These are phyloP conservation scores for Agrochola litura DNA, from an alignment of 2,888 invertebrate genomes.

Conservation along the genomic window DNA sequence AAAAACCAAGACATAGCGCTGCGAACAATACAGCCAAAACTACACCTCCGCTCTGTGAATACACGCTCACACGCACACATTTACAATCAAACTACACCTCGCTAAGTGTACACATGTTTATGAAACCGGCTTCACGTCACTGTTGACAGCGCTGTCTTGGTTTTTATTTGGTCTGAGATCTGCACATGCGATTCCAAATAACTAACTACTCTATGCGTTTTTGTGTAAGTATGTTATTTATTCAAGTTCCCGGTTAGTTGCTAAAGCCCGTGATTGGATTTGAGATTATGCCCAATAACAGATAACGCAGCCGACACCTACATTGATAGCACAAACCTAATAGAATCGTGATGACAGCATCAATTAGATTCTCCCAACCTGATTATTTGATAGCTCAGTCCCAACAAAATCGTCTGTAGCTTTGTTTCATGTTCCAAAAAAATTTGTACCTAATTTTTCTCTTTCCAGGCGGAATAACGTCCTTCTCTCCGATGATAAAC, in stretches of 20 bases:
- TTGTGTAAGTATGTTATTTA: background rate
- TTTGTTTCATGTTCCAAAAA: background rate
- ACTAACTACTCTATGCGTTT: background rate
- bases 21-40: too few relatives aligned
- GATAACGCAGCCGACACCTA: constrained; percentile 11
- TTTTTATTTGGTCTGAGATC: background rate
- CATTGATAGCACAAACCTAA: constrained; percentile 16
- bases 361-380: constrained; percentile 14
- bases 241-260: background rate
- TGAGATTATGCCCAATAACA: constrained; percentile 22
- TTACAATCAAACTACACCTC: too few relatives aligned
- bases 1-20: too few relatives aligned
- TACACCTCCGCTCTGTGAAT: too few relatives aligned
- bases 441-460: background rate
- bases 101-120: too few relatives aligned
- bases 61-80: too few relatives aligned
- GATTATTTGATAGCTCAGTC: background rate
- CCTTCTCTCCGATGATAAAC: constrained; percentile 92
- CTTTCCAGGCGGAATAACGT: constrained; percentile 91
- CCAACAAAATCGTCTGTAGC: background rate
- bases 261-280: constrained; percentile 5
- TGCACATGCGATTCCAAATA: background rate
- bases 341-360: constrained; percentile 26
- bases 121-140: too few relatives aligned
- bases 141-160: too few relatives aligned